Evolutionary conservation across 2,797 vertebrate species (phyloP).

Genomic region (Typhlichthys subterraneus): DNA sequence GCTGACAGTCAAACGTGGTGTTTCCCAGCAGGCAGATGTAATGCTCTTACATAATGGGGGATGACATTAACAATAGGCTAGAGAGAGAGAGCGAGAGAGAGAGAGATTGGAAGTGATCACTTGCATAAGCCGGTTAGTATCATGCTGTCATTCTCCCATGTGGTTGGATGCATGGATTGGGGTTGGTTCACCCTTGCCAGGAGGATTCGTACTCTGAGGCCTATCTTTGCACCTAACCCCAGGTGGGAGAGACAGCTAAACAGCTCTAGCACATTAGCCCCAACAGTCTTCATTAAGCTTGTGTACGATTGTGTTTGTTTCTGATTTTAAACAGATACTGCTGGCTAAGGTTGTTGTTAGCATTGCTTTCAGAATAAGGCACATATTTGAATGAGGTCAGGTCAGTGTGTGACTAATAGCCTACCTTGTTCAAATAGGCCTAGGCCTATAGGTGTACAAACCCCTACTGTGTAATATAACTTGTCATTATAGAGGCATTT

Average conservation of each 20-base stretch:
- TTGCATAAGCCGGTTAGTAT: conserved; percentile 60
- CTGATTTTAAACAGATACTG: not conserved
- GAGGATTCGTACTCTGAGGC: not conserved
- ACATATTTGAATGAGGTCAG: not conserved
- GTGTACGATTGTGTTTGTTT: conserved; percentile 3
- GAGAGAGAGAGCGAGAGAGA: not conserved
- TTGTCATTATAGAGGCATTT: too few relatives aligned
- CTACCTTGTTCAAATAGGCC: not conserved
- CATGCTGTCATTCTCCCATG: conserved; percentile 25
- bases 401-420: not conserved
- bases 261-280: conserved; percentile 29
- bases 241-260: conserved; percentile 50
- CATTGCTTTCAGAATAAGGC: not conserved
- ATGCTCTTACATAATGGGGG: conserved; percentile 65
- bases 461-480: too few relatives aligned
- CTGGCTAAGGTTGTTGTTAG: not conserved
- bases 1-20: conserved; percentile 27
- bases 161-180: conserved; percentile 7
- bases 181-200: conserved; percentile 14
- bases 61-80: conserved; percentile 21
- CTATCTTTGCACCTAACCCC: conserved; percentile 42
- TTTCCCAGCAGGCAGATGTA: conserved; percentile 48
- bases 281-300: conserved; percentile 54
- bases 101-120: conserved; percentile 31
- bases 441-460: not conserved